phyloP scores from a whole-genome alignment of 2,113 vertebrate species.

The Oreochromis aureus region DNA sequence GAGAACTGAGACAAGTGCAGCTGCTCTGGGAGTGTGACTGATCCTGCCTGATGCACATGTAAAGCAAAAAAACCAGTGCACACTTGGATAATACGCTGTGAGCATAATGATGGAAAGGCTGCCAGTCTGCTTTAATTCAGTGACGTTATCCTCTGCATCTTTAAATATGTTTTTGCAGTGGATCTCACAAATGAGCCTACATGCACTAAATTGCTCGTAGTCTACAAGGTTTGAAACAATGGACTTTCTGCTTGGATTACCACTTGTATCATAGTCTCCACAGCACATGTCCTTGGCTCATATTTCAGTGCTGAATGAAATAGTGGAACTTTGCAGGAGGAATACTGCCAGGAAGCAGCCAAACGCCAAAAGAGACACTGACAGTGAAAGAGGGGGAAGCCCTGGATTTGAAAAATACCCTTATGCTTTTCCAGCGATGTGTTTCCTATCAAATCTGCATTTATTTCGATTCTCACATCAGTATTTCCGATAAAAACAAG shows the following conservation, averaged over 20 bases:
- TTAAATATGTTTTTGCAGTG: not conserved
- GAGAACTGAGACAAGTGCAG: not conserved
- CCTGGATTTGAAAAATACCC: constrained; percentile 57
- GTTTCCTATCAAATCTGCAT: constrained; percentile 56
- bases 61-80: not conserved
- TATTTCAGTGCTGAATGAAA: constrained; percentile 49
- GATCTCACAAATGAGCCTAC: constrained; percentile 3
- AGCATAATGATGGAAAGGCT: not conserved
- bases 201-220: not conserved
- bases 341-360: constrained; percentile 13
- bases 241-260: not conserved
- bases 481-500: constrained; percentile 47
- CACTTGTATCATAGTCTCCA: not conserved
- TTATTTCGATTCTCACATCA: constrained; percentile 48
- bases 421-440: constrained; percentile 38
- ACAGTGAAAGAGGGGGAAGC: constrained; percentile 50
- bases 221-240: not conserved
- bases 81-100: not conserved
- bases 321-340: constrained; percentile 56
- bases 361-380: constrained; percentile 36
- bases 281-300: constrained; percentile 42
- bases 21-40: not conserved
- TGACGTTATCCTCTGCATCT: not conserved
- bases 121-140: not conserved
- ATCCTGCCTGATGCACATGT: not conserved